These are phyloP conservation scores for Drosophila subquinaria DNA, from an alignment of 2,888 invertebrate species.

Conservation along the genomic window DNA sequence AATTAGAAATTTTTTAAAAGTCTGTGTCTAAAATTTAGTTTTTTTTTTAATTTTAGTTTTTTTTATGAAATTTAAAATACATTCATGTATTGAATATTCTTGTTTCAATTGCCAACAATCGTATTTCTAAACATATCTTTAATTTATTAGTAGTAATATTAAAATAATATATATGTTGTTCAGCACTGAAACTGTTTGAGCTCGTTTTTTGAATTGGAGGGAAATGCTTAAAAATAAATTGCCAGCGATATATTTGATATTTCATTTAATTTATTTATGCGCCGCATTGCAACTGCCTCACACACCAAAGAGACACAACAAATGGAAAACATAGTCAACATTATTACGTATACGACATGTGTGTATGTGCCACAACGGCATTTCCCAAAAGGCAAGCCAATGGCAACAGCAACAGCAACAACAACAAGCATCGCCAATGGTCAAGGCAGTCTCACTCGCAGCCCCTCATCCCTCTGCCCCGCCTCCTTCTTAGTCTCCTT, in stretches of 20 bases:
- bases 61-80: not conserved
- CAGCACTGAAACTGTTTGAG: conserved; percentile 5
- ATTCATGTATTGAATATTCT: not conserved
- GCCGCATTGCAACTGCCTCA: conserved; percentile 49
- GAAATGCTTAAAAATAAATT: conserved; percentile 75
- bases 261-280: conserved; percentile 69
- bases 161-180: not conserved
- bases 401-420: conserved; percentile 41
- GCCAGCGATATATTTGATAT: conserved; percentile 58
- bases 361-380: conserved; percentile 50
- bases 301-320: conserved; percentile 38
- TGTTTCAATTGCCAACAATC: not conserved
- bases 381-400: conserved; percentile 73
- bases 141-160: not conserved
- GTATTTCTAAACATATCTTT: not conserved
- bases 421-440: conserved; percentile 56
- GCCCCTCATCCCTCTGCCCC: not conserved
- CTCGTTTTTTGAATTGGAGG: conserved; percentile 27
- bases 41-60: not conserved
- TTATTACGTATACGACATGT: conserved; percentile 75
- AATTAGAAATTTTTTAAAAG: not conserved
- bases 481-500: not conserved
- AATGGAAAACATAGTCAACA: conserved; percentile 51
- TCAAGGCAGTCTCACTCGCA: conserved; percentile 68
- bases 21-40: too few relatives aligned